These are phyloP conservation scores for Pseudopleuronectes americanus DNA, from an alignment of 2,797 vertebrate genomes.

Conservation along the genomic window DNA sequence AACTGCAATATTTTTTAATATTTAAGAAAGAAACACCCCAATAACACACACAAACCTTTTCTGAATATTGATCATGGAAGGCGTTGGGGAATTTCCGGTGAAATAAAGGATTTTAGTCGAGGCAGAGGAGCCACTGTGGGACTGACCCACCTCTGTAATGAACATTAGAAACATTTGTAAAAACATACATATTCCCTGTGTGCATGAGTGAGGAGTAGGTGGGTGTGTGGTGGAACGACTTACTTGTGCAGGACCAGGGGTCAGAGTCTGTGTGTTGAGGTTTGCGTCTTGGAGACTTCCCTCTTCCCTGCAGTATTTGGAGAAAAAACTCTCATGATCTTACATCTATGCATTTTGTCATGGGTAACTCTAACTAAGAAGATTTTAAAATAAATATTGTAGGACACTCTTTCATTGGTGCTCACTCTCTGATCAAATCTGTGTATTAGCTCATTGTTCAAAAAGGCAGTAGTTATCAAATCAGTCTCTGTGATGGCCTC, in stretches of 20 bases:
- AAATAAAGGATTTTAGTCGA: slow-evolving; percentile 98
- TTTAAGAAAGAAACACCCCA: not conserved
- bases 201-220: not conserved
- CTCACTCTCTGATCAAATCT: not conserved
- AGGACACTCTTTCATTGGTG: not conserved
- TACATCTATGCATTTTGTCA: not conserved
- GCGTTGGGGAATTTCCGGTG: slow-evolving; percentile 93
- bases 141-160: slow-evolving; percentile 86
- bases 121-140: slow-evolving; percentile 86
- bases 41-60: slow-evolving; percentile 87
- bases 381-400: not conserved
- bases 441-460: not conserved
- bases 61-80: slow-evolving; percentile 96
- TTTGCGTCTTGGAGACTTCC: slow-evolving; percentile 87
- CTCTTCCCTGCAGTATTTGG: slow-evolving; percentile 80
- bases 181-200: not conserved
- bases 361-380: not conserved
- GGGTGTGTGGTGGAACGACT: slow-evolving; percentile 58
- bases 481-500: not conserved
- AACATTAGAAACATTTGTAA: slow-evolving; percentile 17
- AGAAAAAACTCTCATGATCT: not conserved
- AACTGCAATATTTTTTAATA: not conserved
- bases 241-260: slow-evolving; percentile 90
- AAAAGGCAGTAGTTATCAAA: not conserved
- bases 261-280: slow-evolving; percentile 84